phyloP scores from a whole-genome alignment of 2,888 invertebrate species.

The Oscheius myriophilus region DNA sequence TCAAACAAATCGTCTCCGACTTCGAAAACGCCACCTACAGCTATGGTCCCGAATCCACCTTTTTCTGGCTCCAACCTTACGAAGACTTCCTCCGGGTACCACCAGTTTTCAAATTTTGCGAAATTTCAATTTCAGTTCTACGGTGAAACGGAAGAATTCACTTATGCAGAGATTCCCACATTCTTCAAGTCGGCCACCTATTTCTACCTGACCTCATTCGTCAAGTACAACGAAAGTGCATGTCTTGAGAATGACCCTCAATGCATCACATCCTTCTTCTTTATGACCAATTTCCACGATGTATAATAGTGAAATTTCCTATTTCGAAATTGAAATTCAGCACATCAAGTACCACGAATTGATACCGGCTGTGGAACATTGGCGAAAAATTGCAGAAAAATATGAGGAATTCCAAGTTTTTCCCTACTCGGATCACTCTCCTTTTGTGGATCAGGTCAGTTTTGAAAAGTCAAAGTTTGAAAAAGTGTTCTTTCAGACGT shows the following conservation, averaged over 20 bases:
- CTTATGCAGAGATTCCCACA: conserved; percentile 64
- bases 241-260: conserved; percentile 53
- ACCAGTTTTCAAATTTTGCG: background rate
- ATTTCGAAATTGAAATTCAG: conserved; percentile 21
- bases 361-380: conserved; percentile 60
- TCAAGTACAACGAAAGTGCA: conserved; percentile 64
- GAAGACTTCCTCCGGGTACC: conserved; percentile 53
- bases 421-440: conserved; percentile 62
- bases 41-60: conserved; percentile 64
- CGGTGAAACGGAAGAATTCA: conserved; percentile 49
- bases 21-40: conserved; percentile 59
- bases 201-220: conserved; percentile 63
- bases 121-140: conserved; percentile 58
- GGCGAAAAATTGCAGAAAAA: conserved; percentile 59
- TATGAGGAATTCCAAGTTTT: conserved; percentile 58
- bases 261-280: conserved; percentile 63
- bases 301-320: conserved; percentile 26
- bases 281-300: conserved; percentile 66
- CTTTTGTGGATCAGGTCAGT: conserved; percentile 63
- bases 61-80: conserved; percentile 64
- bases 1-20: conserved; percentile 60
- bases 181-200: conserved; percentile 66
- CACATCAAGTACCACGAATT: conserved; percentile 65
- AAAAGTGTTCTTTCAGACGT: conserved; percentile 47
- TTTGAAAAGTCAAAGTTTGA: too few relatives aligned